These are phyloP conservation scores for Andrena chrysosceles DNA, from an alignment of 2,888 invertebrate genomes.

Conservation along the genomic window DNA sequence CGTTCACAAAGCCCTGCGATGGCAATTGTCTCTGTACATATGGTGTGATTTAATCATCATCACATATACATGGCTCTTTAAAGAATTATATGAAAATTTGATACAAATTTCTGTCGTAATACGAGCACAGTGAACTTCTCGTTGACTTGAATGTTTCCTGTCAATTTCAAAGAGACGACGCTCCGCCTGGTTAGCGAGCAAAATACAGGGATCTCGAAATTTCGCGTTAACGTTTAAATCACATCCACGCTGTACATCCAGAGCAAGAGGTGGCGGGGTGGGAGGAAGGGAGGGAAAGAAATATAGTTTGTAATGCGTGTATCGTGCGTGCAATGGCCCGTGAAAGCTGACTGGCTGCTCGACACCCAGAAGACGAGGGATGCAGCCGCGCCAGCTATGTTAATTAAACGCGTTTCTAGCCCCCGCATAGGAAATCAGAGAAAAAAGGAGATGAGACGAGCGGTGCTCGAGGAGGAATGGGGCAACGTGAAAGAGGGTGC, in stretches of 20 bases:
- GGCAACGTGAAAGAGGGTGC: slow-evolving; percentile 69
- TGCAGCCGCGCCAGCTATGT: slow-evolving; percentile 82
- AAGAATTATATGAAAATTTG: background rate
- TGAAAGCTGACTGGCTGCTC: slow-evolving; percentile 77
- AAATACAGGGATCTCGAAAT: slow-evolving; percentile 25
- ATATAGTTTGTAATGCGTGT: slow-evolving; percentile 65
- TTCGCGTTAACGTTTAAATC: slow-evolving; percentile 58
- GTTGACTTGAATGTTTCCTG: background rate
- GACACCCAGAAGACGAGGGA: slow-evolving; percentile 77
- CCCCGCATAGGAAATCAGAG: slow-evolving; percentile 76
- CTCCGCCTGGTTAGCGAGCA: slow-evolving; percentile 19
- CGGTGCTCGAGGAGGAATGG: slow-evolving; percentile 59
- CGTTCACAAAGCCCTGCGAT: slow-evolving; percentile 6
- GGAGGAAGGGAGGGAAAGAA: slow-evolving; percentile 32
- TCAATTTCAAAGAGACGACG: background rate
- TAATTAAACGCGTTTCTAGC: slow-evolving; percentile 83
- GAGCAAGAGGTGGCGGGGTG: slow-evolving; percentile 4
- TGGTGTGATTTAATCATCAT: slow-evolving; percentile 24
- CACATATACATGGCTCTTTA: background rate
- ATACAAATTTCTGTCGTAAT: background rate
- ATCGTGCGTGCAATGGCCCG: slow-evolving; percentile 78
- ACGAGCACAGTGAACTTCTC: background rate
- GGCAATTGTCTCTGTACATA: slow-evolving; percentile 1
- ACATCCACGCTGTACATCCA: slow-evolving; percentile 48
- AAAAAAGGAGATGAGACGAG: slow-evolving; percentile 68